Percentiles rank a stretch among this genome's conserved stretches.
These are phyloP conservation scores for Talpa occidentalis DNA, from an alignment of 2,113 vertebrate species.

Conservation along the genomic window DNA sequence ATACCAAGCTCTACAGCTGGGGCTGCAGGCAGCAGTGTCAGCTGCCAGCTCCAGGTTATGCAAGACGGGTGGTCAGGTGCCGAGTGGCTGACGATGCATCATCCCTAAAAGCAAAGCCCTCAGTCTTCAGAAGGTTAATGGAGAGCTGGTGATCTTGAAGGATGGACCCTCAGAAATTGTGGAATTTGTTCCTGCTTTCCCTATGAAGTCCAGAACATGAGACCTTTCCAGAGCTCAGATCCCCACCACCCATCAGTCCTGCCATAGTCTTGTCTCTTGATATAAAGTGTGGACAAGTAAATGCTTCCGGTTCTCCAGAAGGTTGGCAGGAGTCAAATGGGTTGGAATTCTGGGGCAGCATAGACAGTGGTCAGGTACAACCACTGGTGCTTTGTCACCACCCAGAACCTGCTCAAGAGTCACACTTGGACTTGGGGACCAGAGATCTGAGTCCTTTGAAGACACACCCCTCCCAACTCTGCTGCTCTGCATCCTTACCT, in stretches of 20 bases:
- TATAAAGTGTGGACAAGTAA: not conserved
- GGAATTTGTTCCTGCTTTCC: not conserved
- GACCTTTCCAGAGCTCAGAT: not conserved
- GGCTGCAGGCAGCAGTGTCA: not conserved
- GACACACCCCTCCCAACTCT: not conserved
- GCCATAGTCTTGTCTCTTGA: not conserved
- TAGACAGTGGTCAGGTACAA: too few species aligned
- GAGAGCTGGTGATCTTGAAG: not conserved
- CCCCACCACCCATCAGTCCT: not conserved
- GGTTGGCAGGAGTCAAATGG: not conserved
- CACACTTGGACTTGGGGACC: not conserved
- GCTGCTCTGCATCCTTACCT: not conserved
- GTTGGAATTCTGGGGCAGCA: not conserved
- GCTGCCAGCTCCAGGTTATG: not conserved
- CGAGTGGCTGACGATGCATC: not conserved
- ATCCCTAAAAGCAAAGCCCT: not conserved
- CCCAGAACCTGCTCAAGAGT: not conserved
- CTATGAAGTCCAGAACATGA: not conserved
- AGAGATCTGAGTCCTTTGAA: not conserved
- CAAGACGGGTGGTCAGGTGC: not conserved
- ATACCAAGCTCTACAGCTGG: not conserved
- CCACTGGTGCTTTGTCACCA: not conserved
- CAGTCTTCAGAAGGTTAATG: not conserved
- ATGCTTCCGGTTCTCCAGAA: too few species aligned
- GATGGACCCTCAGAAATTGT: not conserved